Evolutionary conservation across 2,888 invertebrate genomes (phyloP).

Genomic region (Smittia aterrima): DNA sequence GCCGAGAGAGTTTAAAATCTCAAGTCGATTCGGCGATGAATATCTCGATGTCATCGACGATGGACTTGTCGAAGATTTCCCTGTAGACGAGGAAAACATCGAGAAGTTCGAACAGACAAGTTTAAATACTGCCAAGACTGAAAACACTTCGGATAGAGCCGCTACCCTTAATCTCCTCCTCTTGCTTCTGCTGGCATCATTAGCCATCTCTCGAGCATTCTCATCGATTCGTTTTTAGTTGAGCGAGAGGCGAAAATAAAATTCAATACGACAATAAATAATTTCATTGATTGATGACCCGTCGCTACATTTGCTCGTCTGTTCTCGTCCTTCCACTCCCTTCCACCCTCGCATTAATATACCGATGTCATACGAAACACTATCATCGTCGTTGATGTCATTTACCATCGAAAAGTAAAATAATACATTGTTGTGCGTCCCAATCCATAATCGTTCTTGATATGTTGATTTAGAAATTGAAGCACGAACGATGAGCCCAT

Average conservation of each 20-base stretch:
- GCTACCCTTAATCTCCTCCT: not conserved
- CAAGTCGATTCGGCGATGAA: not conserved
- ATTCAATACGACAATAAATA: constrained; percentile 2
- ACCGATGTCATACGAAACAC: not conserved
- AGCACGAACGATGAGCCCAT: constrained; percentile 28
- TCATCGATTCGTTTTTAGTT: not conserved
- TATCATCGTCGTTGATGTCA: constrained; percentile 15
- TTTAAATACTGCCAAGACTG: not conserved
- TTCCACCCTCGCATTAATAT: not conserved
- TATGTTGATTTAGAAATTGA: constrained; percentile 36
- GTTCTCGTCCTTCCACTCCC: not conserved
- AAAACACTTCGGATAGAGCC: not conserved
- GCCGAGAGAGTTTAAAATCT: not conserved
- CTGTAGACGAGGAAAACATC: constrained; percentile 2
- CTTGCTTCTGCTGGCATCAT: not conserved
- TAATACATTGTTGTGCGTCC: not conserved
- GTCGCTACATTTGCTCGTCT: not conserved
- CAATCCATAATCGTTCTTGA: constrained; percentile 31
- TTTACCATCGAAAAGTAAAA: constrained; percentile 8
- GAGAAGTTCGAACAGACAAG: not conserved
- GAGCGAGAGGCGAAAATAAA: not conserved
- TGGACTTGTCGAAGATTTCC: not conserved
- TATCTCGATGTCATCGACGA: not conserved
- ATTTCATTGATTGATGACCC: constrained; percentile 3
- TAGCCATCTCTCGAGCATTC: not conserved